Conservation (phyloP, 2,797 vertebrate genomes). For the Ptychobarbus kaznakovi region DNA sequence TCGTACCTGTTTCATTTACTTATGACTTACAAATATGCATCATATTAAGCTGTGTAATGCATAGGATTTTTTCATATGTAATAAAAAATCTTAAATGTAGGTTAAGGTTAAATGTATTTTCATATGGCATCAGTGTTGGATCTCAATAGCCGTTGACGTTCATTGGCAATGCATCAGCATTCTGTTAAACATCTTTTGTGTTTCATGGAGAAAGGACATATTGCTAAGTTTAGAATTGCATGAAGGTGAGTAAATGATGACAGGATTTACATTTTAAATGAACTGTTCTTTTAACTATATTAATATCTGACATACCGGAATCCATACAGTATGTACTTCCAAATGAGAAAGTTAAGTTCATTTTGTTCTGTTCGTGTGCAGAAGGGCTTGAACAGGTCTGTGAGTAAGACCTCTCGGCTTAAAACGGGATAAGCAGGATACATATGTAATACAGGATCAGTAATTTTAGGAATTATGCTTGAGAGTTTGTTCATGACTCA, state of each 20-base stretch:
- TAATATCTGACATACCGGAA: not conserved
- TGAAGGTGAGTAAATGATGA: not conserved
- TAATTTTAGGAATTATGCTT: constrained; percentile 32
- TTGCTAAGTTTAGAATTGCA: not conserved
- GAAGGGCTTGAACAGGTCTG: constrained; percentile 12
- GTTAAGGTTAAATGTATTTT: not conserved
- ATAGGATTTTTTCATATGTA: not conserved
- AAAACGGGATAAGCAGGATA: constrained; percentile 16
- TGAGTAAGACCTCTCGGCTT: constrained; percentile 13
- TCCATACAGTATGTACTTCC: not conserved
- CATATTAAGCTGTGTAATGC: not conserved
- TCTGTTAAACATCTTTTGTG: not conserved
- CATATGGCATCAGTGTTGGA: not conserved
- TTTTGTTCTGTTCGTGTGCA: not conserved
- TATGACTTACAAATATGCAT: not conserved
- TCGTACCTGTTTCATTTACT: not conserved
- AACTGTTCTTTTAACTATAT: not conserved
- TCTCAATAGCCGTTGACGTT: not conserved
- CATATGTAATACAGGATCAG: constrained; percentile 17
- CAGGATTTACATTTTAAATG: too few species aligned
- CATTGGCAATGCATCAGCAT: not conserved
- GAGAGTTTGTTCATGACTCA: constrained; percentile 31
- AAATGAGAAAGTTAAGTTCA: not conserved
- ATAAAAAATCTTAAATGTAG: not conserved
- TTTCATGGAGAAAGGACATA: not conserved